Evolutionary conservation across 2,797 vertebrate genomes (phyloP).

Genomic region (Notoglanidium macrostoma): DNA sequence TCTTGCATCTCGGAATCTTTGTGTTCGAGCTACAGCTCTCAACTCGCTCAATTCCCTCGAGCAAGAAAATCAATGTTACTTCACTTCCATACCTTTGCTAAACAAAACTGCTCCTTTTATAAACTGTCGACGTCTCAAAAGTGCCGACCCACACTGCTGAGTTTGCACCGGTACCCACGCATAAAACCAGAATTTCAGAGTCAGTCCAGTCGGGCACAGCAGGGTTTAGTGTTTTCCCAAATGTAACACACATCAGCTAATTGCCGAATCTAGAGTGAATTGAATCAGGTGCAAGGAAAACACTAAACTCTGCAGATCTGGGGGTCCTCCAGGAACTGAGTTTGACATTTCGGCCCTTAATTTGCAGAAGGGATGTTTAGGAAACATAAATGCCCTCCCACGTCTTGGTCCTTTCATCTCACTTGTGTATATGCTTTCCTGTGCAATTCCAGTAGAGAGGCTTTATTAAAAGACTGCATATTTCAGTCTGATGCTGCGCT

Average conservation of each 20-base stretch:
- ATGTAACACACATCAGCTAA: constrained; percentile 33
- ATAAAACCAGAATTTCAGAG: constrained; percentile 21
- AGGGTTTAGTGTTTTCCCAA: constrained; percentile 16
- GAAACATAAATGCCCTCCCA: constrained; percentile 18
- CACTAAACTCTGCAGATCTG: constrained; percentile 32
- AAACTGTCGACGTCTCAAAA: constrained; percentile 13
- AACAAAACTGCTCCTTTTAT: constrained; percentile 34
- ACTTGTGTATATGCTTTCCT: constrained; percentile 17
- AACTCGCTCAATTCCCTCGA: constrained; percentile 9
- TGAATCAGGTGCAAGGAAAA: constrained; percentile 34
- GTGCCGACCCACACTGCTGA: constrained; percentile 33
- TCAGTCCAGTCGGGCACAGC: constrained; percentile 14
- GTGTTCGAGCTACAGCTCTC: background rate
- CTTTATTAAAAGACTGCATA: constrained; percentile 19
- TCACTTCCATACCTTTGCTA: background rate
- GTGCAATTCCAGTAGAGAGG: constrained; percentile 1
- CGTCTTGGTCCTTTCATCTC: constrained; percentile 6
- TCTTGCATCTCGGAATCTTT: constrained; percentile 36
- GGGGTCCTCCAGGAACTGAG: constrained; percentile 26
- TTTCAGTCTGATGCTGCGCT: constrained; percentile 1
- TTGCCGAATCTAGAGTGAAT: constrained; percentile 24
- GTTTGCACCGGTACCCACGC: constrained; percentile 30
- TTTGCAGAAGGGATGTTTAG: constrained; percentile 34
- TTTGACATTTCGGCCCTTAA: constrained; percentile 22
- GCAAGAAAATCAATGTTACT: constrained; percentile 32